Evolutionary conservation across 2,888 invertebrate genomes (phyloP), one percentile per base, ranked within the genome.

Genomic region (Peribatodes rhomboidaria): DNA sequence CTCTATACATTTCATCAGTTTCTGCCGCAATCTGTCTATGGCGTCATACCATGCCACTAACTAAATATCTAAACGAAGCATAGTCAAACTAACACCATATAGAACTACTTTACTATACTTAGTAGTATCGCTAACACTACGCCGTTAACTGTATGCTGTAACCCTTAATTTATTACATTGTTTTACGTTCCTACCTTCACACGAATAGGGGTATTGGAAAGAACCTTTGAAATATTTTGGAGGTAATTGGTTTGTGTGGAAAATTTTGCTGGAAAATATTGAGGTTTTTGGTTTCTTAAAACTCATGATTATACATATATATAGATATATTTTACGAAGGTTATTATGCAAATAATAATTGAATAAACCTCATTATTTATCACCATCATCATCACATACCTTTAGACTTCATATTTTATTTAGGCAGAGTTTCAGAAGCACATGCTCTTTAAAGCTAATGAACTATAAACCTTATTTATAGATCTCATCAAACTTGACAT

Each of bases 81-180:
- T 41, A 53, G 50, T 2, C 37, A 52, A 16, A 16, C 35, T 13
- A 52, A 39, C 22, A 37, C n/a, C 14, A 41, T 27, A 27, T 27
- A 11, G 13, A n/a, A 37, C 22, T 53, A 27, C 22, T 14, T 4
- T 14, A 22, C 53, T 55, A 55, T 42, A 55, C 44, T 20, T 33
- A 55, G 53, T 44, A 55, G 44, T 33, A 55, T 55, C 55, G 55
- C 18, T 31, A 44, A 20, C 55, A 44, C 13, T 13, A 33, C 20
- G 10, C 42, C 18, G 42, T 55, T 42, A 55, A 35, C 55, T 35
- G 55, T 55, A 20, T 55, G 54, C 31, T 54, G 55, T 55, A 55
- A 55, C 55, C 55, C 44, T 35, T 55, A 55, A 55, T 55, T 55
- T 55, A 55, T 55, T 31, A 44, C 55, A 54, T 44, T 18, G 44